Percentiles rank a stretch among this genome's conserved stretches.
Conservation (phyloP, 2,888 invertebrate species). For the Xestobium rufovillosum region DNA sequence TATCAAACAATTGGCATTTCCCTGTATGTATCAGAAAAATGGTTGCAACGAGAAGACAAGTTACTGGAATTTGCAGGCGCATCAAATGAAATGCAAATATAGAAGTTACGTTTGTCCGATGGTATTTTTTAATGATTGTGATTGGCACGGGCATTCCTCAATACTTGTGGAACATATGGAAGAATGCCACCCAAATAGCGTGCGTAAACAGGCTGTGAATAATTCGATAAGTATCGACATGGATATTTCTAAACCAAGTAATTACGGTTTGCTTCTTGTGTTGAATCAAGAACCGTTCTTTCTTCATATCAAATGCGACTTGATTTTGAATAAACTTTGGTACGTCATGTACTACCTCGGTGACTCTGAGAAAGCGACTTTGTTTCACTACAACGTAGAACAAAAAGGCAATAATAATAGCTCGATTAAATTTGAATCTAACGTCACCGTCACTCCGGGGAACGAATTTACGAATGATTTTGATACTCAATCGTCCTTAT, state of each 20-base stretch:
- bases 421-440: slow-evolving; percentile 31
- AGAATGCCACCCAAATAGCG: slow-evolving; percentile 29
- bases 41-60: slow-evolving; percentile 26
- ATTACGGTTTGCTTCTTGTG: slow-evolving; percentile 29
- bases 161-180: slow-evolving; percentile 32
- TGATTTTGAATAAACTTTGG: slow-evolving; percentile 25
- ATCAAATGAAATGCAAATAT: slow-evolving; percentile 27
- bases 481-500: slow-evolving; percentile 15
- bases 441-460: slow-evolving; percentile 18
- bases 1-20: slow-evolving; percentile 26
- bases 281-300: slow-evolving; percentile 29
- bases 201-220: slow-evolving; percentile 30
- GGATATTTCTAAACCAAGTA: slow-evolving; percentile 24
- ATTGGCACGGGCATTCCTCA: slow-evolving; percentile 28
- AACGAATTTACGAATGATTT: slow-evolving; percentile 14
- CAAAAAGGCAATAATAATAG: slow-evolving; percentile 30
- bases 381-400: slow-evolving; percentile 31
- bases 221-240: slow-evolving; percentile 30
- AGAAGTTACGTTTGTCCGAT: slow-evolving; percentile 27
- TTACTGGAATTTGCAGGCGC: slow-evolving; percentile 23
- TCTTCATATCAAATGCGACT: slow-evolving; percentile 27
- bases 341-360: slow-evolving; percentile 32
- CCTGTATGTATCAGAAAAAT: slow-evolving; percentile 28
- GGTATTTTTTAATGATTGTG: slow-evolving; percentile 23
- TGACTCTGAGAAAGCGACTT: slow-evolving; percentile 23